These are phyloP conservation scores for Tinea semifulvella DNA, from an alignment of 2,888 invertebrate species.

Conservation along the genomic window DNA sequence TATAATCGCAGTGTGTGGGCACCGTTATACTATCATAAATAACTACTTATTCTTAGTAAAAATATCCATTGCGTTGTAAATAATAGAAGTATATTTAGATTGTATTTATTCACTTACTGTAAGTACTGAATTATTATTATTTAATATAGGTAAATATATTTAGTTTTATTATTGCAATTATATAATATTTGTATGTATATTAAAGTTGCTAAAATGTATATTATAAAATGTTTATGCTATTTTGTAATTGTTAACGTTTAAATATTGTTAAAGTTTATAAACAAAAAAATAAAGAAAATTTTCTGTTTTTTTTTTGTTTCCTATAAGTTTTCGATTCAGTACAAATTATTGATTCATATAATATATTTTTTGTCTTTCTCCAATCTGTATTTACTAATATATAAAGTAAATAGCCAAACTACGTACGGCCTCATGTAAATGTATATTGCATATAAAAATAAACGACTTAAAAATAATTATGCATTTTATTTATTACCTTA, in stretches of 20 bases:
- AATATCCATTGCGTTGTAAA: too few species aligned
- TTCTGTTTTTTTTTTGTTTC: slow-evolving; percentile 21
- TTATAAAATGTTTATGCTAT: slow-evolving; percentile 32
- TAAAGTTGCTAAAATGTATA: slow-evolving; percentile 24
- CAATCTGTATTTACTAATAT: not conserved
- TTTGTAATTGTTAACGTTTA: slow-evolving; percentile 58
- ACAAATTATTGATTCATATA: too few species aligned
- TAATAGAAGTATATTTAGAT: too few species aligned
- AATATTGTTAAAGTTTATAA: slow-evolving; percentile 55
- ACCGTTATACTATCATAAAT: too few species aligned
- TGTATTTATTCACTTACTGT: too few species aligned
- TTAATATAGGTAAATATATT: not conserved
- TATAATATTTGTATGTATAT: slow-evolving; percentile 30
- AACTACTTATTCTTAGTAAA: too few species aligned
- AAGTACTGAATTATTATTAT: too few species aligned
- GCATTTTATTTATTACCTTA: slow-evolving; percentile 17
- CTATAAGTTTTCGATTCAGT: not conserved
- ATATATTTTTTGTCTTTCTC: too few species aligned
- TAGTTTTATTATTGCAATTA: slow-evolving; percentile 1
- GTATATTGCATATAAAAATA: slow-evolving; percentile 56
- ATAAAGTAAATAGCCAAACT: slow-evolving; percentile 25
- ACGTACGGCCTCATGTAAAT: slow-evolving; percentile 46
- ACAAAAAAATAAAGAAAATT: slow-evolving; percentile 26
- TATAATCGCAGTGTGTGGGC: too few species aligned
- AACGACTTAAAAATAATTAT: slow-evolving; percentile 32